Conservation (phyloP, 1,140 invertebrate genomes). For the Drosophila melanica region DNA sequence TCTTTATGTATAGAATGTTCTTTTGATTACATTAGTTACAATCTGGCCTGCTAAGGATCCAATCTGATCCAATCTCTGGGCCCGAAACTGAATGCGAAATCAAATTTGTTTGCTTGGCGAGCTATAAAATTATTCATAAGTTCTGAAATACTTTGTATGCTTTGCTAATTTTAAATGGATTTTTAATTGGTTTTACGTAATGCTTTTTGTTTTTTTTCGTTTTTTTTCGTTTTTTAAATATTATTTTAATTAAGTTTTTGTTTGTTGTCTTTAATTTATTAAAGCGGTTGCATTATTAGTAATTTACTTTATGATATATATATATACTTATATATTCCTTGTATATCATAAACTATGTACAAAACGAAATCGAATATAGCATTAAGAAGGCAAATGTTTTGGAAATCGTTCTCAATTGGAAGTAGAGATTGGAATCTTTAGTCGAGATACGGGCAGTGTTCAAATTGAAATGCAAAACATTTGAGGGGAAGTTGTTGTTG, state of each 20-base stretch:
- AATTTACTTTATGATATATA: constrained; percentile 55
- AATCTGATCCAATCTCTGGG: constrained; percentile 2
- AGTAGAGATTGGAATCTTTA: background rate
- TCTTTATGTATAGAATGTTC: constrained; percentile 38
- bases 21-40: constrained; percentile 77
- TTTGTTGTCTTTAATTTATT: constrained; percentile 54
- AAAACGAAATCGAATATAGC: constrained; percentile 41
- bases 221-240: background rate
- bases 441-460: constrained; percentile 30
- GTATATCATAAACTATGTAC: constrained; percentile 53
- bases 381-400: constrained; percentile 17
- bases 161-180: constrained; percentile 52
- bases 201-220: constrained; percentile 4
- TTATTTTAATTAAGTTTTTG: too few species aligned
- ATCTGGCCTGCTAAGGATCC: constrained; percentile 16
- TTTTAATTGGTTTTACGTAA: constrained; percentile 7
- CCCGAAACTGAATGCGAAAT: constrained; percentile 54
- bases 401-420: constrained; percentile 3
- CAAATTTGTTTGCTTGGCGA: constrained; percentile 43
- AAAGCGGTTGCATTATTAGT: constrained; percentile 67
- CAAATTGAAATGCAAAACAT: constrained; percentile 10
- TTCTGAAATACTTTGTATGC: constrained; percentile 45
- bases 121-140: constrained; percentile 50
- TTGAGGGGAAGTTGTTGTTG: background rate
- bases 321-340: constrained; percentile 44